Evolutionary conservation across 2,797 vertebrate species (phyloP).

Genomic region (Lagodon rhomboides): DNA sequence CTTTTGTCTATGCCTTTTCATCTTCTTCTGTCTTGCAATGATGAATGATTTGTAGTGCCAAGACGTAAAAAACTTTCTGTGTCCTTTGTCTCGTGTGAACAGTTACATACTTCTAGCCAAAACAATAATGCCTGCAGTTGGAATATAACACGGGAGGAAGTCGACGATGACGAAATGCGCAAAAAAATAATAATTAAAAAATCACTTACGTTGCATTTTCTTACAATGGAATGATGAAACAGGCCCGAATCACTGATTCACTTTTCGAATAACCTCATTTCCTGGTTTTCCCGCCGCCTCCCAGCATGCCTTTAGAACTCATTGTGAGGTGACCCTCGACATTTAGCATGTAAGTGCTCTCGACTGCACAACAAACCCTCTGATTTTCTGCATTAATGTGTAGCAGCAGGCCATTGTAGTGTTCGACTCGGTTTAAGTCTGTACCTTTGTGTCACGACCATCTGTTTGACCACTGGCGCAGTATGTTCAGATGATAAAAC

Average conservation of each 20-base stretch:
- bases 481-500: slow-evolving; percentile 74
- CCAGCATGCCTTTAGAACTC: slow-evolving; percentile 84
- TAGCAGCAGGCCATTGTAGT: slow-evolving; percentile 77
- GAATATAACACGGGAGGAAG: slow-evolving; percentile 57
- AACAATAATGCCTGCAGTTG: slow-evolving; percentile 78
- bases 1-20: slow-evolving; percentile 85
- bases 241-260: slow-evolving; percentile 66
- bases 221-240: slow-evolving; percentile 61
- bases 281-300: slow-evolving; percentile 64
- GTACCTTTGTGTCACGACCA: slow-evolving; percentile 74
- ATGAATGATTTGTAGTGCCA: slow-evolving; percentile 87
- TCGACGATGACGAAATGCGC: slow-evolving; percentile 65
- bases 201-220: slow-evolving; percentile 53
- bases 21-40: slow-evolving; percentile 83
- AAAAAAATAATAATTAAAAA: slow-evolving; percentile 37
- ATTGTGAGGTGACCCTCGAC: slow-evolving; percentile 78
- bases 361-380: slow-evolving; percentile 70
- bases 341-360: slow-evolving; percentile 84
- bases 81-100: slow-evolving; percentile 83
- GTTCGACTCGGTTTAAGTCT: slow-evolving; percentile 75
- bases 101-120: slow-evolving; percentile 81
- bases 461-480: slow-evolving; percentile 70
- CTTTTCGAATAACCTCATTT: slow-evolving; percentile 70
- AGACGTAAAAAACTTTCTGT: slow-evolving; percentile 79
- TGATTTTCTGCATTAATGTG: slow-evolving; percentile 78